Evolutionary conservation across 2,797 vertebrate genomes (phyloP), one percentile per base, ranked within the genome.

Genomic region (Clarias platycephalus): DNA sequence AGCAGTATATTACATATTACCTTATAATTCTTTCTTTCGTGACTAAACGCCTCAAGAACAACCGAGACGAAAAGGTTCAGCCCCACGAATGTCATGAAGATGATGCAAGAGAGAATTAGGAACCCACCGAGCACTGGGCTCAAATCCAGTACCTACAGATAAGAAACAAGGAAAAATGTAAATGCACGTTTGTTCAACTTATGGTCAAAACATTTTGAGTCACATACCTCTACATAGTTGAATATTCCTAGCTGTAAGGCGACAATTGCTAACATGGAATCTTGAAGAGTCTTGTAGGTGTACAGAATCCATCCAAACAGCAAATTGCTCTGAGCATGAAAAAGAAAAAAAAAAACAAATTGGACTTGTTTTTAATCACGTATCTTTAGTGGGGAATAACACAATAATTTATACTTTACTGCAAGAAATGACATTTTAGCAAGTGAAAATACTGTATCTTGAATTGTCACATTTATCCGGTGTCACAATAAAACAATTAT

Each of bases 61-160:
- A 98, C 96, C 0, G 97, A 98, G 91, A 99, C 97, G 88, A 99
- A 99, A 75, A 99, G 95, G 91, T 99, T 99, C 89, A 99, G 90
- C 55, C 98, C 96, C 88, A 99, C 96, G 90, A 99, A 99, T 0
- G 96, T 98, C 96, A 99, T 96, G 88, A 98, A 98, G 88, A 97
- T 90, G 2, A 99, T 97, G 89, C 96, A 98, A 84, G 97, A 97
- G 83, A 96, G 96, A 62, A 99, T 96, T 87, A 99, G 92, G 91
- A 98, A 95, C 12, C 95, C 96, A 53, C 97, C 97, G 8, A 99
- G 93, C 67, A 98, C 80, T 0, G 97, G 97, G 89, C 95, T 97
- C 85, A 96, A 95, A 91, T 96, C 94, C 91, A 99, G 89, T 89
- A 99, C 95, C 98, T 99, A 91, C 40, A 89, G 0, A 80, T 85